A percentile compares a stretch with the other conserved stretches of the same genome.
These are phyloP conservation scores for Dromococcyx pavoninus DNA, from an alignment of 2,797 vertebrate species.

Conservation along the genomic window DNA sequence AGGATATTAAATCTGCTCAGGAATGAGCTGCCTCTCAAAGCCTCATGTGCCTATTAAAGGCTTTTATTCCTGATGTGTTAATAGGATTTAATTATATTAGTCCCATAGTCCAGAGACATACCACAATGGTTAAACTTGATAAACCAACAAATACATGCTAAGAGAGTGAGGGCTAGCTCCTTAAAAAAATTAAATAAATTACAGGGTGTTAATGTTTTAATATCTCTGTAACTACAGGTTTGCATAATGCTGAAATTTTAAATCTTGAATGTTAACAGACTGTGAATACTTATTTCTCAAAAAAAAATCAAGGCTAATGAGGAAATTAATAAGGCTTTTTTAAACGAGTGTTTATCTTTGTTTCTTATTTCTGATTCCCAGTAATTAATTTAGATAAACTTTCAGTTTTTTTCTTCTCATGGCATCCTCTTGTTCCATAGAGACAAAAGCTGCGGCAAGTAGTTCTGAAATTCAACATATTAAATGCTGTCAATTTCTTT, in stretches of 20 bases:
- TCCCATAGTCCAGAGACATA: conserved; percentile 61
- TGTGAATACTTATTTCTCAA: neutral
- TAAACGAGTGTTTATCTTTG: conserved; percentile 47
- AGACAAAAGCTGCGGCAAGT: conserved; percentile 51
- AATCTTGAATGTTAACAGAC: neutral
- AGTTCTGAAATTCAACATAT: conserved; percentile 52
- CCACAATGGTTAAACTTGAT: conserved; percentile 72
- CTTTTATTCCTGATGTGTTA: conserved; percentile 82
- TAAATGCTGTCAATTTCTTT: conserved; percentile 54
- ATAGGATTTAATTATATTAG: conserved; percentile 83
- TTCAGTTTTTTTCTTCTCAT: conserved; percentile 22
- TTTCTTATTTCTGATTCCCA: conserved; percentile 47
- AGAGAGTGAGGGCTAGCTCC: conserved; percentile 40
- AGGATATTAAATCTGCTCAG: conserved; percentile 82
- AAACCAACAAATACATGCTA: conserved; percentile 68
- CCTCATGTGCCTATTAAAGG: conserved; percentile 76
- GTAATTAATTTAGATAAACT: conserved; percentile 59
- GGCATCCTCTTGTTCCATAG: neutral
- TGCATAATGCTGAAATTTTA: conserved; percentile 28
- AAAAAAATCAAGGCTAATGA: conserved; percentile 32
- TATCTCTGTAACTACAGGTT: conserved; percentile 3
- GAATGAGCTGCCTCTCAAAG: conserved; percentile 78
- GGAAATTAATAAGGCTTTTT: conserved; percentile 12
- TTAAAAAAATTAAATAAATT: conserved; percentile 25
- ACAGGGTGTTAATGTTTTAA: conserved; percentile 51